Conservation (phyloP, 2,113 vertebrate genomes). For the Rhadina sibilatrix region DNA sequence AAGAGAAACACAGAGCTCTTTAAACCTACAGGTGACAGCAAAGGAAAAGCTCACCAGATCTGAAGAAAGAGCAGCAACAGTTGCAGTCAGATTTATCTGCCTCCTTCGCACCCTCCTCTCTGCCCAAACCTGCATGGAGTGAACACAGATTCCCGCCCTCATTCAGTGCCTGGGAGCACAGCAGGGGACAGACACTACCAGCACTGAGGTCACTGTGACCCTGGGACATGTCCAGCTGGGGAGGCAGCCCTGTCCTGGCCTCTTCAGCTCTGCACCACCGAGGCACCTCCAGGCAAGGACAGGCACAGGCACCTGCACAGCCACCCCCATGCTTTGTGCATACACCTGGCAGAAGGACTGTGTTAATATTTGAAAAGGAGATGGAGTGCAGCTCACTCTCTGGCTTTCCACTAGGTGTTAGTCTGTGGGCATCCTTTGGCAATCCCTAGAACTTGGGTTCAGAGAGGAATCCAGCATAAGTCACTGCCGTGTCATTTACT, state of each 20-base stretch:
- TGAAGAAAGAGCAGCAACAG: background rate
- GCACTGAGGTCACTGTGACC: background rate
- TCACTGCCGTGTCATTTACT: background rate
- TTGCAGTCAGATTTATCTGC: background rate
- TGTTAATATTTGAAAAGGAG: background rate
- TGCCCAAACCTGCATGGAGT: fast-evolving
- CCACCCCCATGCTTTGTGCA: fast-evolving
- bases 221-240: fast-evolving
- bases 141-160: background rate
- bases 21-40: fast-evolving
- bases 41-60: background rate
- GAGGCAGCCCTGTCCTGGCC: background rate
- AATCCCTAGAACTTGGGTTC: background rate
- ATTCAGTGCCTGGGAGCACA: too few relatives aligned
- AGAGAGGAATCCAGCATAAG: background rate
- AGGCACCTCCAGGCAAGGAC: background rate
- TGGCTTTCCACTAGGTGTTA: background rate
- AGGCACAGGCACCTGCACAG: background rate
- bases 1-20: background rate
- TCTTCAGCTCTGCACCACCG: fast-evolving
- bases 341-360: background rate
- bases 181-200: background rate
- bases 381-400: background rate
- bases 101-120: background rate
- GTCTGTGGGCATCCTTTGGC: background rate